A percentile compares a stretch with the other conserved stretches of the same genome.
Conservation (phyloP, 2,888 invertebrate genomes). For the Malachius bipustulatus region DNA sequence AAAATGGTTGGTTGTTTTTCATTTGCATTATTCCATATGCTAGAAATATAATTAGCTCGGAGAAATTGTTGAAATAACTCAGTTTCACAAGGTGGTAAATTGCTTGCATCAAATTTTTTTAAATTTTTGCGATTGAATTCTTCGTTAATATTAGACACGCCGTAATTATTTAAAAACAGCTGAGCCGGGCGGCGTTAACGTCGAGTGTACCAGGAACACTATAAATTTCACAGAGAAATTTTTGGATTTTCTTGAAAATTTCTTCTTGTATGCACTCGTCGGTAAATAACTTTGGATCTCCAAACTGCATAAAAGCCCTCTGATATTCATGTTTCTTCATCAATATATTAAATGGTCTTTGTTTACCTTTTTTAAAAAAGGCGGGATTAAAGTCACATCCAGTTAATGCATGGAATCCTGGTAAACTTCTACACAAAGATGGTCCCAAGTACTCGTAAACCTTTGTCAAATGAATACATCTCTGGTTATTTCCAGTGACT, state of each 20-base stretch:
- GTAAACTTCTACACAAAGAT: slow-evolving; percentile 14
- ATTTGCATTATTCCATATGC: slow-evolving; percentile 18
- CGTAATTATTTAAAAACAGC: slow-evolving; percentile 13
- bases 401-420: slow-evolving; percentile 17
- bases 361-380: slow-evolving; percentile 18
- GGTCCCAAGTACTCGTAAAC: slow-evolving; percentile 14
- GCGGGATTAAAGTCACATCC: slow-evolving; percentile 18
- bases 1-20: slow-evolving; percentile 14
- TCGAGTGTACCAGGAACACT: slow-evolving; percentile 22
- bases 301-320: slow-evolving; percentile 13
- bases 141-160: slow-evolving; percentile 14
- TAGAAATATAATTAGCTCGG: slow-evolving; percentile 17
- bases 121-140: slow-evolving; percentile 13
- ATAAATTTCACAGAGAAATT: slow-evolving; percentile 18
- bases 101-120: slow-evolving; percentile 14
- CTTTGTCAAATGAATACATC: slow-evolving; percentile 17
- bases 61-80: slow-evolving; percentile 9
- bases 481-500: slow-evolving; percentile 20
- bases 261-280: slow-evolving; percentile 9
- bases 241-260: slow-evolving; percentile 14
- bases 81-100: slow-evolving; percentile 11
- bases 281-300: slow-evolving; percentile 12
- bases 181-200: slow-evolving; percentile 21
- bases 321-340: slow-evolving; percentile 15
- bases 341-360: slow-evolving; percentile 16